Base-by-base conservation (phyloP, 2,113 vertebrate genomes). In the Elgaria multicarinata region DNA sequence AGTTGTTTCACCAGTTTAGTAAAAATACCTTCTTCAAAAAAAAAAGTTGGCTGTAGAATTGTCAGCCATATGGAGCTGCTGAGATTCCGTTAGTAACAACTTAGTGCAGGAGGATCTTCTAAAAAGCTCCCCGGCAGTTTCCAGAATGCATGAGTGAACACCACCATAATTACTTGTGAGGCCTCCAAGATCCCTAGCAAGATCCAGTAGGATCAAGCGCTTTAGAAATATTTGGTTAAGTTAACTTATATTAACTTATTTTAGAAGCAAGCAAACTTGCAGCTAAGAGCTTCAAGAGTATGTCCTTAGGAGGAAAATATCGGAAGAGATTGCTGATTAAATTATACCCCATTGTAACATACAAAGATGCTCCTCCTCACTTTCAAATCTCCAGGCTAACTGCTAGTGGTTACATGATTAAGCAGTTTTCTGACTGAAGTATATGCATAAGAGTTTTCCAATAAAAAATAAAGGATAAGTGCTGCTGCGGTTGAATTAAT, bases 371-470 rank as follows among this genome's bases (percentile, higher is more conserved):
- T 75, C 74, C 74, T 85, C 80, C 78, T 92, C 87, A 87, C 75
- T 87, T 83, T 93, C 93, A 90, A 90, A 89, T 31, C 44, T 89
- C 86, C 80, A 91, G 24, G 28, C n/a, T 87, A 92, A 79, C 33
- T 87, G 90, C 84, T 87, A 86, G 28, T n/a, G 87, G 80, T 88
- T 93, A 85, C 74, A 93, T 53, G 91, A 90, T 2, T 71, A 0
- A 91, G 87, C 12, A 53, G 50, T 90, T 86, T 89, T 81, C 80
- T 85, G 39, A 24, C 64, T 42, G 50, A 91, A 85, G n/a, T 71
- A 92, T n/a, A 85, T 0, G 1, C 83, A 72, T 20, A 82, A 88
- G 90, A 83, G 64, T 55, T 93, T 91, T 87, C 91, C 89, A 85
- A 86, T 58, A 58, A 2, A 50, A 67, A 74, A 50, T 76, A 92